phyloP scores from a whole-genome alignment of 2,797 vertebrate genomes.

The Rhynchonycteris naso region DNA sequence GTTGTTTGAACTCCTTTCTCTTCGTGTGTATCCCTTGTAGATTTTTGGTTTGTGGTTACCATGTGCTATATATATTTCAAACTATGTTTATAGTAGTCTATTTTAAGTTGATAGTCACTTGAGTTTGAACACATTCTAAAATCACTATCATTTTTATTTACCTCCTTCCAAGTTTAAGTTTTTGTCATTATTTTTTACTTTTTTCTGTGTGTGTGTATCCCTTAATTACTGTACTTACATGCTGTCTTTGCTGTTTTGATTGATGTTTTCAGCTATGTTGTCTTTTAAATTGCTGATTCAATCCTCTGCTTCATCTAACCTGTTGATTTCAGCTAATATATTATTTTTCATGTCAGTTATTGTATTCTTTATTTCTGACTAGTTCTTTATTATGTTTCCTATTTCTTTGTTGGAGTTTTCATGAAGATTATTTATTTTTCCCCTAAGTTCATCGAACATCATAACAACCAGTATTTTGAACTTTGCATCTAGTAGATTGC shows the following conservation, averaged over 20 bases:
- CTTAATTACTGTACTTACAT: background rate
- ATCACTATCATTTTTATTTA: background rate
- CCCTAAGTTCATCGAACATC: background rate
- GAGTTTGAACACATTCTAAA: background rate
- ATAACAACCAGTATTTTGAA: background rate
- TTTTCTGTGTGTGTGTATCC: background rate
- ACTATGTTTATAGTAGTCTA: background rate
- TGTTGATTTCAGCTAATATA: too few species aligned
- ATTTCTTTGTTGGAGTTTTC: background rate
- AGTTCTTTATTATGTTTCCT: background rate
- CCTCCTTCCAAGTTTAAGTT: background rate
- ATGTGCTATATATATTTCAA: background rate
- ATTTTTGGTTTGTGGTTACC: background rate
- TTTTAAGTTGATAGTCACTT: background rate
- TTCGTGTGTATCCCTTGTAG: background rate
- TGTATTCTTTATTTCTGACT: background rate
- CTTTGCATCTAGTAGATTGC: background rate
- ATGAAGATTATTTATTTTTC: background rate
- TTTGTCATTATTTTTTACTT: background rate
- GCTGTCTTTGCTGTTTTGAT: background rate
- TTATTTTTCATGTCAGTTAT: background rate
- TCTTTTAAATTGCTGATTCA: background rate
- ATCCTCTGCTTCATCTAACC: background rate
- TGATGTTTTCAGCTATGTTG: background rate
- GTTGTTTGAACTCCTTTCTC: background rate